Evolutionary conservation across 1,140 invertebrate species (phyloP), one percentile per base, ranked within the genome.

Genomic region (Ostrea edulis): DNA sequence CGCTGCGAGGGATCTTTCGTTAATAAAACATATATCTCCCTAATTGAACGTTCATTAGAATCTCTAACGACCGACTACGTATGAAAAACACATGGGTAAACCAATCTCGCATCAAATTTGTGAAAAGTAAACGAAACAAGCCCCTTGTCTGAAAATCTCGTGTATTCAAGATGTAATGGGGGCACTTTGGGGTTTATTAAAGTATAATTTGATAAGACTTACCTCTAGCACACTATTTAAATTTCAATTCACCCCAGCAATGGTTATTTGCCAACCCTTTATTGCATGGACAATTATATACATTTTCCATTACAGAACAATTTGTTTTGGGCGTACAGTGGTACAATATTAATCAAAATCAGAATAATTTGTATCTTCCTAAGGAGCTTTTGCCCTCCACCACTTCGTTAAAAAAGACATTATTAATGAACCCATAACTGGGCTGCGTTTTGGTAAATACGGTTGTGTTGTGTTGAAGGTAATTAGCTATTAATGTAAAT

Each of bases 81-180:
- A 83, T 83, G 82, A 83, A 83, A 83, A 83, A 83, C 82, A 83
- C 82, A 83, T 83, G 82, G 82, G 52, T 54, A 83, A 54, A 83
- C 82, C 82, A 54, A 54, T 20, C 44, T 83, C 44, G 44, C 82
- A 83, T 83, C 82, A 83, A 83, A 83, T 83, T 83, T 83, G 82
- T 83, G 82, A 83, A 83, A 83, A 83, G 82, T 83, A 83, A 83
- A 83, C 82, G 82, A 83, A 83, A 83, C 82, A 83, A 53, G 82
- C 20, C 82, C 51, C 82, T 83, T 54, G 82, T 77, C 68, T 77
- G 68, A 77, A 77, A 77, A 77, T 77, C 68, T 77, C 25, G 68
- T 77, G 68, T 77, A 77, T 77, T 77, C 29, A 77, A 77, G 68
- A 77, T 8, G 29, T 77, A 77, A 77, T 77, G 68, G 68, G 29